phyloP scores from a whole-genome alignment of 2,113 vertebrate species.

The Ageneiosus marmoratus region DNA sequence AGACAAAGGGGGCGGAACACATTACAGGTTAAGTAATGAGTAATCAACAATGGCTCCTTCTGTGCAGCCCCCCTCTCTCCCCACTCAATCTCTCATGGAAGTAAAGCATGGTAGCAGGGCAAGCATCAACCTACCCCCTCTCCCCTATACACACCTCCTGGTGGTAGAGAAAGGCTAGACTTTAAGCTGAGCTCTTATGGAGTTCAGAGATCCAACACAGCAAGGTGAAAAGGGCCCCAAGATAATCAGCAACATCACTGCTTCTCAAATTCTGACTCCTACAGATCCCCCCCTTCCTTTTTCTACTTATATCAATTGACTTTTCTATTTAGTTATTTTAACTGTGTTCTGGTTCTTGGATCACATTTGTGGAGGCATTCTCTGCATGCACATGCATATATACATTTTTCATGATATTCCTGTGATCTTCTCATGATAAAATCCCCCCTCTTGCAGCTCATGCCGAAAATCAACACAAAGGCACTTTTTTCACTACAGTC shows the following conservation, averaged over 20 bases:
- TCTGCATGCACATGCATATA: neutral
- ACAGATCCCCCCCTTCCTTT: too few relatives aligned
- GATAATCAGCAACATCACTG: neutral
- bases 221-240: neutral
- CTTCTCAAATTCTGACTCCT: constrained; percentile 13
- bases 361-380: neutral
- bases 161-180: constrained; percentile 15
- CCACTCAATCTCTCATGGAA: constrained; percentile 50
- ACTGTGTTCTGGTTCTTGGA: neutral
- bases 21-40: constrained; percentile 80
- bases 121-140: neutral
- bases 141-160: constrained; percentile 51
- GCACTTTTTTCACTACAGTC: neutral
- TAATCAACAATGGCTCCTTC: constrained; percentile 71
- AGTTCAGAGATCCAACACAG: neutral
- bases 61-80: constrained; percentile 29
- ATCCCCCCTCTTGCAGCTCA: neutral
- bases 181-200: neutral
- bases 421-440: neutral
- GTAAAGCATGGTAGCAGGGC: constrained; percentile 31
- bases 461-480: neutral
- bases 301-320: neutral
- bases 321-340: neutral
- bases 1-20: constrained; percentile 68
- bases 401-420: neutral